Evolutionary conservation across 2,797 vertebrate genomes (phyloP).

Genomic region (Morus bassanus): DNA sequence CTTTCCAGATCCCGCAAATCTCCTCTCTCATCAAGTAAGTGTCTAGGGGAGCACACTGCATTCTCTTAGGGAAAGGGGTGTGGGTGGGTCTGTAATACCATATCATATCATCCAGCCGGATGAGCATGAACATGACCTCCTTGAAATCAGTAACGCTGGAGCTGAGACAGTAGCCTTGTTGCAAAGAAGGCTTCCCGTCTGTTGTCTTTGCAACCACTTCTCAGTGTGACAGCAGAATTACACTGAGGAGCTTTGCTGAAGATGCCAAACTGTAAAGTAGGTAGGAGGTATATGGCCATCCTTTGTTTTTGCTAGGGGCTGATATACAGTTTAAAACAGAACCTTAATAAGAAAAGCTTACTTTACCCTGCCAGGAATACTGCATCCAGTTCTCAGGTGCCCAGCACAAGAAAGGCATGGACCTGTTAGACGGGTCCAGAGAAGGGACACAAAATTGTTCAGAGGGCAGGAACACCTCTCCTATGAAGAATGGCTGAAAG

Average conservation of each 20-base stretch:
- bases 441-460: background rate
- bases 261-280: background rate
- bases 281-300: background rate
- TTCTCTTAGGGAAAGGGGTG: background rate
- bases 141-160: background rate
- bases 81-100: background rate
- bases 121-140: background rate
- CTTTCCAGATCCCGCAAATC: slow-evolving; percentile 71
- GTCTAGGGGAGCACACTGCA: background rate
- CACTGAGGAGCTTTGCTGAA: background rate
- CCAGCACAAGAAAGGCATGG: background rate
- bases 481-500: background rate
- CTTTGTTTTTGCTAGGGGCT: background rate
- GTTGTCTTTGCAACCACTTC: background rate
- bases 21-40: slow-evolving; percentile 85
- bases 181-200: background rate
- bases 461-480: background rate
- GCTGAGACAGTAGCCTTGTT: background rate
- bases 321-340: background rate
- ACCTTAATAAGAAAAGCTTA: background rate
- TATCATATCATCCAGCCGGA: background rate
- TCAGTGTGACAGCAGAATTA: background rate
- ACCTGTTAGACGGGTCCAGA: background rate
- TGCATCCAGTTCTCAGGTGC: background rate
- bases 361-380: background rate